Evolutionary conservation across 2,113 vertebrate genomes (phyloP).

Genomic region (Platichthys stellatus): DNA sequence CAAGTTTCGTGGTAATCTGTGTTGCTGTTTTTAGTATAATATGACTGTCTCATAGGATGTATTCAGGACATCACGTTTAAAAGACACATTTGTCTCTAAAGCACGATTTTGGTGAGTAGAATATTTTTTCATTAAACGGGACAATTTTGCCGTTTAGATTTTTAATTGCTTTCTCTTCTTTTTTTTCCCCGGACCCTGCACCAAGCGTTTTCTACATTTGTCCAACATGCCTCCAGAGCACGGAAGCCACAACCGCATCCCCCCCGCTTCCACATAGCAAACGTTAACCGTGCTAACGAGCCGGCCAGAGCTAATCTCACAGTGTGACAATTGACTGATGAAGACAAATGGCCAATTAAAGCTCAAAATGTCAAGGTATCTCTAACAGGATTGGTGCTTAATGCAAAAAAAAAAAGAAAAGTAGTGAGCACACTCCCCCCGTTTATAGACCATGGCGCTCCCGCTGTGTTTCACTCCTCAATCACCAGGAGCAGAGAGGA

Average conservation of each 20-base stretch:
- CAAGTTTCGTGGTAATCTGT: slow-evolving; percentile 4
- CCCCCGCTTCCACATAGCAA: slow-evolving; percentile 5
- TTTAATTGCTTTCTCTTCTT: slow-evolving; percentile 43
- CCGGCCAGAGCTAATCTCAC: slow-evolving; percentile 23
- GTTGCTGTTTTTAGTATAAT: neutral
- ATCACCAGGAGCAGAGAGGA: slow-evolving; percentile 27
- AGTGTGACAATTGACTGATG: slow-evolving; percentile 44
- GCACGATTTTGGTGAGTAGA: slow-evolving; percentile 27
- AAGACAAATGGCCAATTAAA: slow-evolving; percentile 61
- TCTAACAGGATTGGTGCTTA: neutral
- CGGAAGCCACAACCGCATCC: neutral
- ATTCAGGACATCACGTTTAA: neutral
- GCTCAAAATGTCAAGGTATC: slow-evolving; percentile 46
- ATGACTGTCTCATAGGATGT: no score
- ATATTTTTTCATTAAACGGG: slow-evolving; percentile 29
- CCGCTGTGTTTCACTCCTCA: slow-evolving; percentile 23
- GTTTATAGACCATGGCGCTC: neutral
- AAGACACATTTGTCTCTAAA: slow-evolving; percentile 20
- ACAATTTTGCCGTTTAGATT: slow-evolving; percentile 40
- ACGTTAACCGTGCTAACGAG: slow-evolving; percentile 41
- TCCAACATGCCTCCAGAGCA: neutral
- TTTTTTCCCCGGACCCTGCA: neutral
- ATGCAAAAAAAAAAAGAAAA: neutral
- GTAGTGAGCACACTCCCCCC: neutral
- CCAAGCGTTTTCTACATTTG: slow-evolving; percentile 28